Percentiles rank a stretch among this genome's conserved stretches.
Evolutionary conservation across 2,797 vertebrate genomes (phyloP).

Genomic region (Hipposideros larvatus): DNA sequence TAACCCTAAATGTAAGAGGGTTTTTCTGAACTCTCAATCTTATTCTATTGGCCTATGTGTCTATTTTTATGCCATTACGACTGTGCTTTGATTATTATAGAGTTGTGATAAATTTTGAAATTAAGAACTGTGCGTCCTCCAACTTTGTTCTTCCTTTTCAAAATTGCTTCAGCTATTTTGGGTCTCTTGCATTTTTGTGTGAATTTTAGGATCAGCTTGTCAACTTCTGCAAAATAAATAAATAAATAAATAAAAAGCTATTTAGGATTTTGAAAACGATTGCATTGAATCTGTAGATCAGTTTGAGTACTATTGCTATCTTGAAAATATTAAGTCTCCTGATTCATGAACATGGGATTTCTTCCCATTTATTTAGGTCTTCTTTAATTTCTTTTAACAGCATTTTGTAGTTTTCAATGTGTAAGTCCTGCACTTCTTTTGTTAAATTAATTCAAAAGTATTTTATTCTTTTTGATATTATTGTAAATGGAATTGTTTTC

Average conservation of each 20-base stretch:
- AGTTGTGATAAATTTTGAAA: background rate
- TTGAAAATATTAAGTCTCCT: background rate
- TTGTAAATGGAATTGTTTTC: background rate
- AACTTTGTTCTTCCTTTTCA: background rate
- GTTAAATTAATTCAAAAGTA: constrained; percentile 19
- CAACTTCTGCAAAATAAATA: background rate
- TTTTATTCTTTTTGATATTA: constrained; percentile 9
- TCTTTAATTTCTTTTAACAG: constrained; percentile 16
- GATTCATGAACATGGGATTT: background rate
- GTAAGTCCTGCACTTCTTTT: background rate
- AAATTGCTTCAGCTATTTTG: background rate
- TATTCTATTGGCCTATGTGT: background rate
- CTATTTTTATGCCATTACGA: background rate
- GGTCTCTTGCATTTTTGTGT: background rate
- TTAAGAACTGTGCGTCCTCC: background rate
- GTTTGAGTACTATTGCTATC: background rate
- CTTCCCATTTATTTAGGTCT: constrained; percentile 6
- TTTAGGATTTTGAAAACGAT: background rate
- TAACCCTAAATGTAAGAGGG: background rate
- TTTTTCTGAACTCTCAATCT: background rate
- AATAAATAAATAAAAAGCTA: background rate
- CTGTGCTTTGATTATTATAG: background rate
- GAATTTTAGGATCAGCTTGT: background rate
- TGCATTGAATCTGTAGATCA: background rate
- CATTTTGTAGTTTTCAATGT: background rate